phyloP scores from a whole-genome alignment of 2,888 invertebrate species.

The Caenorhabditis uteleia region DNA sequence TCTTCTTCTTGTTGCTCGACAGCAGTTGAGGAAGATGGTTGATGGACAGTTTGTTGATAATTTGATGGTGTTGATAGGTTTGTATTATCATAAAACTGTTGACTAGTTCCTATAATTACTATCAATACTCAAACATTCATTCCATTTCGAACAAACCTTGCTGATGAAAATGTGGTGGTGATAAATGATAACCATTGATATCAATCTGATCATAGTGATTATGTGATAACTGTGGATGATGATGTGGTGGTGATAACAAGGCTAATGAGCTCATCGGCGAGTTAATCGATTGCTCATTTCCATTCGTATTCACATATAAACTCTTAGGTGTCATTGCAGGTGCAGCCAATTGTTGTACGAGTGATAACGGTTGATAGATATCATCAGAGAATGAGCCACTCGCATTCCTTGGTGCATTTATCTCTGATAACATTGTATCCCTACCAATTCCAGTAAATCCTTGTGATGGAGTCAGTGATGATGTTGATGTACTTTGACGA shows the following conservation, averaged over 20 bases:
- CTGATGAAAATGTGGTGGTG: not conserved
- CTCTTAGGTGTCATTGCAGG: conserved; percentile 32
- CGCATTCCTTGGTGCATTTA: conserved; percentile 6
- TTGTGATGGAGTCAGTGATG: conserved; percentile 20
- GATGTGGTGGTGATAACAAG: conserved; percentile 19
- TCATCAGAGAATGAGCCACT: no score
- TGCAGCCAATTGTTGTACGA: conserved; percentile 41
- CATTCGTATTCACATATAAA: conserved; percentile 26
- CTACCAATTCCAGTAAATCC: conserved; percentile 29
- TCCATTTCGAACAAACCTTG: not conserved
- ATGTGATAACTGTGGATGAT: no score
- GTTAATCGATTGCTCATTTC: no score
- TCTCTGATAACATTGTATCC: conserved; percentile 36
- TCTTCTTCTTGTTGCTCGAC: not conserved
- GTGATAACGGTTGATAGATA: conserved; percentile 22
- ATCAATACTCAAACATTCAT: not conserved
- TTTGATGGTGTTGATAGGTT: not conserved
- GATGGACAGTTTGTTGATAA: conserved; percentile 1
- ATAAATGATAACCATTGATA: not conserved
- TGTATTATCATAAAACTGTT: no score
- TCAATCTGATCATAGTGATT: no score
- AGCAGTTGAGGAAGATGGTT: not conserved
- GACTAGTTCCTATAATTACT: not conserved
- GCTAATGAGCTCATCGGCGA: not conserved
- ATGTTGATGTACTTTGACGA: not conserved